Conservation (phyloP, 2,888 invertebrate species). For the Eupithecia vulgata region DNA sequence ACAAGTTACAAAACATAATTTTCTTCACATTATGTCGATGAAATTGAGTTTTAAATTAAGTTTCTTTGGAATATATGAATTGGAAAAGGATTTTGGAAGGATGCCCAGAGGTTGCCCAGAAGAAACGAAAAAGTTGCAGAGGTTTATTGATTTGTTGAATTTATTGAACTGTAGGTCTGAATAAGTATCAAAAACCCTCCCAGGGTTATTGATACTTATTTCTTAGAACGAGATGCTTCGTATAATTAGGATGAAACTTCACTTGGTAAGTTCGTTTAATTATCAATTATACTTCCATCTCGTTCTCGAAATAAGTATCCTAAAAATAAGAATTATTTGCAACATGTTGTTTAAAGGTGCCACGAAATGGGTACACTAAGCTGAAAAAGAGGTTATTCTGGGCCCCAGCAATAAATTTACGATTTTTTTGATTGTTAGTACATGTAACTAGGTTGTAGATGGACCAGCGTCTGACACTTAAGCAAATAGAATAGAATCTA, state of each 20-base stretch:
- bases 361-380: neutral
- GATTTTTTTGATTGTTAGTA: neutral
- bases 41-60: conserved; percentile 7
- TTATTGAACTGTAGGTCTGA: neutral
- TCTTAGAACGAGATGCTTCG: too few species aligned
- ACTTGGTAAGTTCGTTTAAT: too few species aligned
- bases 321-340: too few species aligned
- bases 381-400: neutral
- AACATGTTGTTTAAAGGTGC: neutral
- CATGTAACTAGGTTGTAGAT: too few species aligned
- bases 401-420: neutral
- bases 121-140: neutral
- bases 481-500: too few species aligned
- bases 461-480: neutral
- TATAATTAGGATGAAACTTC: too few species aligned
- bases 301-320: too few species aligned
- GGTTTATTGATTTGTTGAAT: too few species aligned
- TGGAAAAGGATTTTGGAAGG: neutral
- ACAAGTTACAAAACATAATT: conserved; percentile 9
- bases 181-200: too few species aligned
- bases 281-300: too few species aligned
- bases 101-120: neutral
- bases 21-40: conserved; percentile 7
- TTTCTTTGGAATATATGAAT: neutral
- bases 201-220: too few species aligned